Evolutionary conservation across 2,113 vertebrate genomes (phyloP).

Genomic region (Scatophagus argus): DNA sequence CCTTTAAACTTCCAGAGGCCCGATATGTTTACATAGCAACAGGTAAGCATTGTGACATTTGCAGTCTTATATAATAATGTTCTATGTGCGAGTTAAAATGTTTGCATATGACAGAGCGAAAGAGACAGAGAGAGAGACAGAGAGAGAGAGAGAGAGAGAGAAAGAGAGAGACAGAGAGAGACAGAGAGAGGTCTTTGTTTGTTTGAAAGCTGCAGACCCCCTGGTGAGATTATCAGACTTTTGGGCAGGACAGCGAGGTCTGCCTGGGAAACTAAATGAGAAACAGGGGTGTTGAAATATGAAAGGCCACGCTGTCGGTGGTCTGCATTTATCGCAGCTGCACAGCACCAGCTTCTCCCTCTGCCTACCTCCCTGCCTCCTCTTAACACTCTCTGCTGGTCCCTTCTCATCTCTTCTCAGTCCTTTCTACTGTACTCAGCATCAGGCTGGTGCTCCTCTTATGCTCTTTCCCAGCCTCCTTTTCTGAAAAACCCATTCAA

Average conservation of each 20-base stretch:
- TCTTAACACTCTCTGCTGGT: constrained; percentile 11
- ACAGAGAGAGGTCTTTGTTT: constrained; percentile 4
- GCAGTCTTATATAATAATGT: background rate
- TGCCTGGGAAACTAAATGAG: constrained; percentile 9
- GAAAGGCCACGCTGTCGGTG: constrained; percentile 54
- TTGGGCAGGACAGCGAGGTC: constrained; percentile 10
- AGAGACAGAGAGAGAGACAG: too few relatives aligned
- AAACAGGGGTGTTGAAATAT: constrained; percentile 26
- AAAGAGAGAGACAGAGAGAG: too few relatives aligned
- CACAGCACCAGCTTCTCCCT: constrained; percentile 13
- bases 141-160: too few relatives aligned
- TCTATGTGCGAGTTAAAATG: background rate
- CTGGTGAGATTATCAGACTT: constrained; percentile 16
- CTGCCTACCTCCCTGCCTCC: background rate
- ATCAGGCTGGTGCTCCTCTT: constrained; percentile 12
- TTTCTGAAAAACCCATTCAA: background rate
- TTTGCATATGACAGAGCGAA: background rate
- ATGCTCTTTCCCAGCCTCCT: background rate
- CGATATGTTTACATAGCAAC: background rate
- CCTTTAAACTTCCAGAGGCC: background rate
- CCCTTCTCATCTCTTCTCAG: constrained; percentile 6
- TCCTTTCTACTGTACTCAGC: background rate
- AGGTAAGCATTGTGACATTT: background rate
- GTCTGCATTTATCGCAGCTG: constrained; percentile 41
- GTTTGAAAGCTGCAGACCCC: constrained; percentile 15